Conservation (phyloP, 2,113 vertebrate genomes). For the Pelvicachromis taeniatus region DNA sequence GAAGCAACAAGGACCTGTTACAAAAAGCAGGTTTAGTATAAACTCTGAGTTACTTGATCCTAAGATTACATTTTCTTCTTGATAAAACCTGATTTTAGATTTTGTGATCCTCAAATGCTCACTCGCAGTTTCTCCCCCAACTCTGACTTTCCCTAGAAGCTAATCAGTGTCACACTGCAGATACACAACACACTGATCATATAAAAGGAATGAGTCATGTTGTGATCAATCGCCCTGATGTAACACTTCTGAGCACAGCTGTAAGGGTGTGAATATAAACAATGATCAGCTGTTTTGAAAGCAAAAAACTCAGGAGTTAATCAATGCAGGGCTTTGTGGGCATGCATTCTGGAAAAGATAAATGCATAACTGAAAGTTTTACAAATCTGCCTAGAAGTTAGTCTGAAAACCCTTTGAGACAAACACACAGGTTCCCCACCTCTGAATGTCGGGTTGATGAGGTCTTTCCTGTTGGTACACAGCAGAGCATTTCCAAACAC, state of each 20-base stretch:
- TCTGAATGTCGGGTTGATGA: slow-evolving; percentile 89
- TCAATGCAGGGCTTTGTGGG: background rate
- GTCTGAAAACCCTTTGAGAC: background rate
- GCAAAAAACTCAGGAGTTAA: fast-evolving
- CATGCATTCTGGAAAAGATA: background rate
- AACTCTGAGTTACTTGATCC: background rate
- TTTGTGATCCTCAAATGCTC: background rate
- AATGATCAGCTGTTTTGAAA: background rate
- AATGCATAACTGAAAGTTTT: background rate
- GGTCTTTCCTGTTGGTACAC: slow-evolving; percentile 85
- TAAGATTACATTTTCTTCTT: background rate
- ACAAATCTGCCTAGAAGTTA: fast-evolving
- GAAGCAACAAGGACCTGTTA: background rate
- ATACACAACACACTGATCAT: background rate
- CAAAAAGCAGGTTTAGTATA: background rate
- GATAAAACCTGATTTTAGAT: fast-evolving
- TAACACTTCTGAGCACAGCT: background rate
- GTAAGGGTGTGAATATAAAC: background rate
- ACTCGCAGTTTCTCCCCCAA: background rate
- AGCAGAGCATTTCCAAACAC: slow-evolving; percentile 88
- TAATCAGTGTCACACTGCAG: background rate
- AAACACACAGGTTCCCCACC: slow-evolving; percentile 67
- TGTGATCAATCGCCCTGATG: background rate
- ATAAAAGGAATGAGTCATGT: background rate
- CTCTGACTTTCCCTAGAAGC: background rate